Percentiles rank a stretch among this genome's conserved stretches.
phyloP scores from a whole-genome alignment of 2,888 invertebrate species.

The Agrilus biguttatus region DNA sequence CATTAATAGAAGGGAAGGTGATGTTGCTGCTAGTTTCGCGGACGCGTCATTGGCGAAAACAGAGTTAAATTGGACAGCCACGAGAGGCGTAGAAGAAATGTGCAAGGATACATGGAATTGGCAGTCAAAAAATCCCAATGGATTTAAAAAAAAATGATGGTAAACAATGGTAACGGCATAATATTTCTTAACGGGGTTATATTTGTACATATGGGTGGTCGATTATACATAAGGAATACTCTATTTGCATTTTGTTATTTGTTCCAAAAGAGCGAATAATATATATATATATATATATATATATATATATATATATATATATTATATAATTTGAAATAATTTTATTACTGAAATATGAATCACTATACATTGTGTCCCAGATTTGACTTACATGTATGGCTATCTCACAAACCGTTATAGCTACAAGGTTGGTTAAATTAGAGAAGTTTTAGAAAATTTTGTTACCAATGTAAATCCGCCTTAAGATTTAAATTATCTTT shows the following conservation, averaged over 20 bases:
- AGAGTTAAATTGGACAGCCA: conserved; percentile 73
- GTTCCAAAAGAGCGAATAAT: background rate
- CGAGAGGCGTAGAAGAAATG: conserved; percentile 65
- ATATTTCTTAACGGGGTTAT: background rate
- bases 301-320: no score
- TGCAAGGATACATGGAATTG: conserved; percentile 79
- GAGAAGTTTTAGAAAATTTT: no score
- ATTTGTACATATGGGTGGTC: background rate
- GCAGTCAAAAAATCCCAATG: conserved; percentile 73
- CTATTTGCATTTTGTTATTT: background rate
- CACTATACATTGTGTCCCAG: no score
- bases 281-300: no score
- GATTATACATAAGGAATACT: background rate
- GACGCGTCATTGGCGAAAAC: conserved; percentile 61
- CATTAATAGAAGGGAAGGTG: conserved; percentile 63
- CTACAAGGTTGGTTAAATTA: no score
- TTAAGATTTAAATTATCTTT: no score
- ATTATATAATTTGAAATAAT: no score
- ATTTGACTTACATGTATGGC: no score
- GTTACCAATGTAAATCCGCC: no score
- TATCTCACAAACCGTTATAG: no score
- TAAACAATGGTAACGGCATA: background rate
- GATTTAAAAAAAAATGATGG: conserved; percentile 32
- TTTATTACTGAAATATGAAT: no score
- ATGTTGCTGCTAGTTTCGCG: conserved; percentile 73